Percentiles rank a stretch among this genome's conserved stretches.
Evolutionary conservation across 1,140 invertebrate species (phyloP).

Genomic region (Conopomorpha cramerella): DNA sequence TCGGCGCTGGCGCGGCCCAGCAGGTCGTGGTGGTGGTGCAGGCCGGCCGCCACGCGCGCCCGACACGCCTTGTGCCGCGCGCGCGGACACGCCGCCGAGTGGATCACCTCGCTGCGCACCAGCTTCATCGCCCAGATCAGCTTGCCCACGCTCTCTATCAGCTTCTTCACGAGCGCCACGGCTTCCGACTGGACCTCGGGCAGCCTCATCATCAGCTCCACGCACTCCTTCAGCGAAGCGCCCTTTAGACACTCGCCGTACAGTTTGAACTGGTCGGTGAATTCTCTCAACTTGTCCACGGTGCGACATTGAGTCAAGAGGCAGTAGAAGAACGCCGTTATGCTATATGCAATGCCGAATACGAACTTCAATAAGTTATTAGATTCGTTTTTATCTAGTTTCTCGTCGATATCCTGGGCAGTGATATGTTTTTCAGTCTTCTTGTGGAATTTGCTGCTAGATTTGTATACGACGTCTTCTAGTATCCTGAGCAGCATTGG

Average conservation of each 20-base stretch:
- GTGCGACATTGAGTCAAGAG: slow-evolving; percentile 62
- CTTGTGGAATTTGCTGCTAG: slow-evolving; percentile 19
- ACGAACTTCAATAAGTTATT: slow-evolving; percentile 63
- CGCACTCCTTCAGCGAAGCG: slow-evolving; percentile 61
- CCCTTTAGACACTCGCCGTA: slow-evolving; percentile 66
- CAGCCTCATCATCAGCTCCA: slow-evolving; percentile 61
- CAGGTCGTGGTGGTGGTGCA: slow-evolving; percentile 65
- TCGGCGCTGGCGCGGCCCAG: slow-evolving; percentile 48
- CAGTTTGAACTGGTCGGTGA: slow-evolving; percentile 65
- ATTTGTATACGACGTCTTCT: slow-evolving; percentile 61
- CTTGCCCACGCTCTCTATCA: slow-evolving; percentile 64
- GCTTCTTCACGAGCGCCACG: slow-evolving; percentile 52
- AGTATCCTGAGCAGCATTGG: slow-evolving; percentile 65
- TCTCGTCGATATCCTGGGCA: slow-evolving; percentile 12
- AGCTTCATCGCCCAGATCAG: slow-evolving; percentile 64
- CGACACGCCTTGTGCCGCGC: slow-evolving; percentile 58
- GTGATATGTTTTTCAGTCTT: slow-evolving; percentile 18
- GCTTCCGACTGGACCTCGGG: slow-evolving; percentile 41
- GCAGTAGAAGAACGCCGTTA: slow-evolving; percentile 65
- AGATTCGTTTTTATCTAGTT: slow-evolving; percentile 23
- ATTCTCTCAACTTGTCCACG: slow-evolving; percentile 63
- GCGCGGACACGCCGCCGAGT: slow-evolving; percentile 57
- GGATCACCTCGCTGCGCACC: slow-evolving; percentile 61
- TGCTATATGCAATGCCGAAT: slow-evolving; percentile 64
- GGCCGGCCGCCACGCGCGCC: slow-evolving; percentile 28